These are phyloP conservation scores for Enteromius radiatus DNA, from an alignment of 2,797 vertebrate species.

Conservation along the genomic window DNA sequence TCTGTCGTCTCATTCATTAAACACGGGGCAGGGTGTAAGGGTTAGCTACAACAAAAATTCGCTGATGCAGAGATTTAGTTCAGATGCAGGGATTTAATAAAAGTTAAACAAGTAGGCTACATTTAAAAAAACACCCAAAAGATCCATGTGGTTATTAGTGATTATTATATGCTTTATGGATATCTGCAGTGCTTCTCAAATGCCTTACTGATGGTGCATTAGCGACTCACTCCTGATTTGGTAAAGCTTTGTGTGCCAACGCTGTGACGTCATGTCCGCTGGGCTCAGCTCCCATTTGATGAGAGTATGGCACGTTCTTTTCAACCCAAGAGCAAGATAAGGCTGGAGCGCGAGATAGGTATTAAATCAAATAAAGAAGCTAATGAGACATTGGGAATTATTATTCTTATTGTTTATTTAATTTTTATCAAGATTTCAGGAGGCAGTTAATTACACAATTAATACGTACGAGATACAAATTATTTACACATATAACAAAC, in stretches of 20 bases:
- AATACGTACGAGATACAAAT: constrained; percentile 83
- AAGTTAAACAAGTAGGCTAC: background rate
- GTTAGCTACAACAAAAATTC: background rate
- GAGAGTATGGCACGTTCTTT: constrained; percentile 20
- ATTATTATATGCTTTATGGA: background rate
- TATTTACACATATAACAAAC: constrained; percentile 86
- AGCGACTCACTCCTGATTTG: constrained; percentile 51
- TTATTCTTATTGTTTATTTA: constrained; percentile 85
- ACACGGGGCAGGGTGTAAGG: background rate
- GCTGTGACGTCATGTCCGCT: constrained; percentile 62
- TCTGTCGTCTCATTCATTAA: background rate
- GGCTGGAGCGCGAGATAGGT: background rate
- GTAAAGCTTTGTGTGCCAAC: constrained; percentile 44
- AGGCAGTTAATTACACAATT: constrained; percentile 86
- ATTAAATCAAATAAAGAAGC: constrained; percentile 48
- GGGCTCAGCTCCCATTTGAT: constrained; percentile 52
- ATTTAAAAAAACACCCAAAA: background rate
- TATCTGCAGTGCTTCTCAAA: background rate
- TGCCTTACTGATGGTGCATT: constrained; percentile 13
- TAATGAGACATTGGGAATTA: constrained; percentile 64
- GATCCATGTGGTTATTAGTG: background rate
- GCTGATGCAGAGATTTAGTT: background rate
- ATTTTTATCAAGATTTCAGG: constrained; percentile 81
- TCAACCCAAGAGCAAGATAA: constrained; percentile 23
- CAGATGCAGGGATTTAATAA: background rate